These are phyloP conservation scores for Chloropsis hardwickii DNA, from an alignment of 2,113 vertebrate genomes.

Conservation along the genomic window DNA sequence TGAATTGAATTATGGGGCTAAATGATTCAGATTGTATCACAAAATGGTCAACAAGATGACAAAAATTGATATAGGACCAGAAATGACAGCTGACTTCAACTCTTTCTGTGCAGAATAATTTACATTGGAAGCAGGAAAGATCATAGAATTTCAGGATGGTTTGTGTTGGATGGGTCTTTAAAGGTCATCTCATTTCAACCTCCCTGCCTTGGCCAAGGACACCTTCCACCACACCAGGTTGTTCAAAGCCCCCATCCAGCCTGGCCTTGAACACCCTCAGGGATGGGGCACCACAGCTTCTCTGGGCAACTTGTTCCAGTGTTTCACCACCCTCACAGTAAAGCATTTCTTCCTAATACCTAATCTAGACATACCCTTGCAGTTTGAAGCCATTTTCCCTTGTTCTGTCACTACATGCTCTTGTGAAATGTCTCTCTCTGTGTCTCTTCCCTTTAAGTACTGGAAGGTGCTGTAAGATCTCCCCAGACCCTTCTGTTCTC, in stretches of 20 bases:
- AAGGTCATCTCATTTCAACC: not conserved
- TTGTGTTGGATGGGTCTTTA: rapidly evolving
- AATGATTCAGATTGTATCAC: not conserved
- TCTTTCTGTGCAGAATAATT: not conserved
- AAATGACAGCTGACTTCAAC: not conserved
- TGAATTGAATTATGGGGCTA: not conserved
- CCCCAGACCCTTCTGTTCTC: not conserved
- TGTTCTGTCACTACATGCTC: not conserved
- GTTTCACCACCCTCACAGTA: not conserved
- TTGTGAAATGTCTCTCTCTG: not conserved
- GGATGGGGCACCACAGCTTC: not conserved
- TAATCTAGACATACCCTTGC: not conserved
- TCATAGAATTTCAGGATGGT: not conserved
- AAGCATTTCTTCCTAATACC: not conserved
- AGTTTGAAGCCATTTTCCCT: not conserved
- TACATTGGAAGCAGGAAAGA: not conserved
- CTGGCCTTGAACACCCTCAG: not conserved
- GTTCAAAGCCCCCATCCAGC: not conserved
- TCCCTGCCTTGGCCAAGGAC: not conserved
- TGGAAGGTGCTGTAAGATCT: not conserved
- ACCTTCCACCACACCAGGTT: not conserved
- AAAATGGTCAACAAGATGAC: not conserved
- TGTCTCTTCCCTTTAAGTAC: not conserved
- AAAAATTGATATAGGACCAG: not conserved
- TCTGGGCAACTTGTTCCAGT: not conserved